Percentiles rank a stretch among this genome's conserved stretches.
phyloP scores from a whole-genome alignment of 2,113 vertebrate species.

The Triplophysa dalaica region DNA sequence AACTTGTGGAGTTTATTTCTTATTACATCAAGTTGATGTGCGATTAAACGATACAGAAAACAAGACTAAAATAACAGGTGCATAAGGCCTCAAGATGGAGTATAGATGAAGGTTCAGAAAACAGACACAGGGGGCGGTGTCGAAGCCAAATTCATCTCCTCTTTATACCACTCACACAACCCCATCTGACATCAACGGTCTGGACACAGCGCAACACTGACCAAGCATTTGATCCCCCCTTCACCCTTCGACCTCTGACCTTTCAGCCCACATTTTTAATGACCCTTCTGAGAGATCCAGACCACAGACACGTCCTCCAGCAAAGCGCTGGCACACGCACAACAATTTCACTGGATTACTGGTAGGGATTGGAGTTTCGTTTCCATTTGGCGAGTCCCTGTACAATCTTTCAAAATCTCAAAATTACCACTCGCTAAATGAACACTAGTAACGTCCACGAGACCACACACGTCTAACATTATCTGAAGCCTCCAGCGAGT shows the following conservation, averaged over 20 bases:
- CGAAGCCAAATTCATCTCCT: slow-evolving; percentile 39
- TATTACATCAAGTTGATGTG: no score
- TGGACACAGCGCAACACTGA: slow-evolving; percentile 22
- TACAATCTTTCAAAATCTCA: background rate
- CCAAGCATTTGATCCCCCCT: slow-evolving; percentile 28
- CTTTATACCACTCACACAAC: slow-evolving; percentile 16
- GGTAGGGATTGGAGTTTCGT: background rate
- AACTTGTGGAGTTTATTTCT: no score
- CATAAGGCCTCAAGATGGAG: background rate
- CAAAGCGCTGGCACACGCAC: background rate
- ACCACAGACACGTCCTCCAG: no score
- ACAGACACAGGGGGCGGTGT: slow-evolving; percentile 9
- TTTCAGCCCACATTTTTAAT: slow-evolving; percentile 29
- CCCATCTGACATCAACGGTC: slow-evolving; percentile 25
- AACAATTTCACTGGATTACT: background rate
- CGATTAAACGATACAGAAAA: background rate
- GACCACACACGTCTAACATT: slow-evolving; percentile 26
- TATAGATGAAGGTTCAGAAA: background rate
- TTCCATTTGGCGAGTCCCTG: slow-evolving; percentile 11
- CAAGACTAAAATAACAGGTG: background rate
- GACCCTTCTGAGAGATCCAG: slow-evolving; percentile 4
- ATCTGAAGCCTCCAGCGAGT: background rate
- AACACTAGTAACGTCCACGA: background rate
- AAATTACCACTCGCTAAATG: background rate
- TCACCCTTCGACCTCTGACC: slow-evolving; percentile 40